These are phyloP conservation scores for Trachelus tabidus DNA, from an alignment of 2,888 invertebrate genomes.

Conservation along the genomic window DNA sequence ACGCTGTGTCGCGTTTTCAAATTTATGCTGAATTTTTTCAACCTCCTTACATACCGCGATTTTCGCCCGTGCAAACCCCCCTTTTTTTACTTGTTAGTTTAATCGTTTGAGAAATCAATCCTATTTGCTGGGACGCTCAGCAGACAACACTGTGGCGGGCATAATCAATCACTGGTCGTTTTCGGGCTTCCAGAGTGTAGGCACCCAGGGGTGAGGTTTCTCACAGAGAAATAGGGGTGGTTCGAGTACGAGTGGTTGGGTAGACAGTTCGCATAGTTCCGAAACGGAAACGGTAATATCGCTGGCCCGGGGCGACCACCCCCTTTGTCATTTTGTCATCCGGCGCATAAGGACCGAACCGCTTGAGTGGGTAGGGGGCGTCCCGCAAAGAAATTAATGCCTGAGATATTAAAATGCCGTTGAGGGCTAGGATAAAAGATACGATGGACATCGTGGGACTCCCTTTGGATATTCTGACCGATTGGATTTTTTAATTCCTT, in stretches of 20 bases:
- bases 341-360: conserved; percentile 33
- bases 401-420: conserved; percentile 41
- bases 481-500: not conserved
- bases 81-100: not conserved
- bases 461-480: not conserved
- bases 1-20: not conserved
- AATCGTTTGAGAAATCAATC: conserved; percentile 32
- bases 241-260: conserved; percentile 27
- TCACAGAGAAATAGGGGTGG: conserved; percentile 5
- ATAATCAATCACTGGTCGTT: conserved; percentile 63
- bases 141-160: conserved; percentile 60
- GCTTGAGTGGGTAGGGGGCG: conserved; percentile 7
- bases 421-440: conserved; percentile 4
- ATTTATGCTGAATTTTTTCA: not conserved
- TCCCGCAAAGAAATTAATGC: conserved; percentile 19
- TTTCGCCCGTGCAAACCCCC: conserved; percentile 1
- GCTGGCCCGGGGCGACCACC: conserved; percentile 56
- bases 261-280: conserved; percentile 61
- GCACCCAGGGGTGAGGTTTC: conserved; percentile 2
- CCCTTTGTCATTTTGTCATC: conserved; percentile 63
- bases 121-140: conserved; percentile 32
- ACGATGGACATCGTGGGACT: not conserved
- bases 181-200: conserved; percentile 35
- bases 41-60: not conserved
- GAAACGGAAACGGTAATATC: conserved; percentile 64